Evolutionary conservation across 64 coral and sea anemone genomes (phyloP), one percentile per base, ranked within the genome.

Genomic region (Porites australiensis): DNA sequence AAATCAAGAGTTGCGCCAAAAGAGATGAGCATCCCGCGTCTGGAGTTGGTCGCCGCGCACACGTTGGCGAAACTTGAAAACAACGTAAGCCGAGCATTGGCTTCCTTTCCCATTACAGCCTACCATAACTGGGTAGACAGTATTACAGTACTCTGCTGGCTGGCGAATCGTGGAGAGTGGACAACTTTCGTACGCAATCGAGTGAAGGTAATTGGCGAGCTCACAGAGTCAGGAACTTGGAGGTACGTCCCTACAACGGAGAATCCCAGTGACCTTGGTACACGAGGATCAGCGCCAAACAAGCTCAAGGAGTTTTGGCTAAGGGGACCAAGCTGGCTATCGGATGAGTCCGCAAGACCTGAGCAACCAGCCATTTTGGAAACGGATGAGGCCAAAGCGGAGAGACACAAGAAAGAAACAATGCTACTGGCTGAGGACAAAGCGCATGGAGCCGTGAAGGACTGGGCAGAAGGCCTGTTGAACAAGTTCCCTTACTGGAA

Each of bases 121-220:
- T 58, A 43, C 14, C 84, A 92, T 45, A 75, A 64, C 61, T 92
- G 83, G 94, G 77, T 88, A 5, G 94, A 95, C 54, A 95, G 88
- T 20, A 78, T 74, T 3, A 83, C 84, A 11, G 94, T 92, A 5
- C 83, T 95, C 0, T 82, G 79, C 22, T 95, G 89, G 89, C 60
- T 93, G 0, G 86, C 84, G 6, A 86, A 67, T 64, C 58, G 66
- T 58, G 80, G 79, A 44, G 74, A 69, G 16, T 92, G 90, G 90
- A 48, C 90, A 6, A 51, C 54, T 45, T 92, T 75, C 44, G 80
- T 92, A 11, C 77, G 57, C 21, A 92, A 92, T 64, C 51, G 90
- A 86, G 71, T 83, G 13, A 83, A 44, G n/a, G 44, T 16, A 44
- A 92, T 92, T 20, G 45, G 74, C 1, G 80, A 92, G 18, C 47